These are phyloP conservation scores for Rhynchophorus ferrugineus DNA, from an alignment of 1,140 invertebrate genomes.

Conservation along the genomic window DNA sequence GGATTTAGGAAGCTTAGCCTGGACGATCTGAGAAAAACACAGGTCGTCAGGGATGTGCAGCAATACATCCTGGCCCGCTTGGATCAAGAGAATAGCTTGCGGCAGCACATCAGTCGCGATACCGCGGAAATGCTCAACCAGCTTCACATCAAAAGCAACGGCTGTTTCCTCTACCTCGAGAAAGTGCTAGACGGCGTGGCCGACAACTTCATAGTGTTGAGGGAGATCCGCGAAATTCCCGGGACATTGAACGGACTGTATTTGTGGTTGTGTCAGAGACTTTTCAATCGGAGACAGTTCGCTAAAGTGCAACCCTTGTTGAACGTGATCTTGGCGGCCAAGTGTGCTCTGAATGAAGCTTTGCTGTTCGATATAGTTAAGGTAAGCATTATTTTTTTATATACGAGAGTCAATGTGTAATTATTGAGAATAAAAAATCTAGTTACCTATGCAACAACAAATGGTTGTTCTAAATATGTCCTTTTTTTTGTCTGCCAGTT, in stretches of 20 bases:
- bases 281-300: conserved; percentile 84
- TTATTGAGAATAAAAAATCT: too few relatives aligned
- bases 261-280: conserved; percentile 86
- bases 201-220: conserved; percentile 83
- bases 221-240: conserved; percentile 82
- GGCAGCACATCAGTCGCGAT: conserved; percentile 72
- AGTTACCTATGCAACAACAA: too few relatives aligned
- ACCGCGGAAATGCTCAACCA: conserved; percentile 93
- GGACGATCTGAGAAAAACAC: conserved; percentile 82
- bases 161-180: conserved; percentile 89
- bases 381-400: too few relatives aligned
- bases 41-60: conserved; percentile 86
- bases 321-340: conserved; percentile 80
- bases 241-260: conserved; percentile 92
- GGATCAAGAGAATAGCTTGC: conserved; percentile 71
- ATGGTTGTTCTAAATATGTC: too few relatives aligned
- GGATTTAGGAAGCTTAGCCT: conserved; percentile 89
- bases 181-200: conserved; percentile 88
- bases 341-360: conserved; percentile 72
- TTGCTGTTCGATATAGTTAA: conserved; percentile 75
- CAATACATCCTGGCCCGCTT: conserved; percentile 88
- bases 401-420: too few relatives aligned
- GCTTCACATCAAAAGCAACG: conserved; percentile 93
- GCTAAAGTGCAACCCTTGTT: conserved; percentile 77
- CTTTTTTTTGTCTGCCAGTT: too few relatives aligned